These are phyloP conservation scores for Drosophila mimica DNA, from an alignment of 2,888 invertebrate genomes.

Conservation along the genomic window DNA sequence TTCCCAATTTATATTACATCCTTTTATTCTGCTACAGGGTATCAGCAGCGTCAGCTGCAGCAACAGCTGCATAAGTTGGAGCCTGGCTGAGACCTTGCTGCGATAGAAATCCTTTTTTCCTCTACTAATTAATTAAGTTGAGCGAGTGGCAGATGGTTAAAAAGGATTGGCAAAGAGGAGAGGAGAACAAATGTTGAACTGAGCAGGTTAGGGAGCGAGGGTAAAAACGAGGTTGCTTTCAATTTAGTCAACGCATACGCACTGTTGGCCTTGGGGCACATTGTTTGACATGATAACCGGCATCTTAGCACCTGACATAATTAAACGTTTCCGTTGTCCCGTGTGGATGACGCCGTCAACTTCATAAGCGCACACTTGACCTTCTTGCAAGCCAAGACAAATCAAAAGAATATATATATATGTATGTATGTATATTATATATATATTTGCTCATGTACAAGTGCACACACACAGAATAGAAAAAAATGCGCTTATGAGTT, in stretches of 20 bases:
- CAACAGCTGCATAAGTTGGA: constrained; percentile 28
- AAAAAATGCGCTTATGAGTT: constrained; percentile 80
- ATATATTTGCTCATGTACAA: not conserved
- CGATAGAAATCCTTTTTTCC: constrained; percentile 51
- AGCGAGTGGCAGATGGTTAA: constrained; percentile 10
- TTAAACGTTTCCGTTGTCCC: constrained; percentile 67
- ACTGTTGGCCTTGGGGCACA: constrained; percentile 42
- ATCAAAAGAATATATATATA: constrained; percentile 37
- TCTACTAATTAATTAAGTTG: constrained; percentile 71
- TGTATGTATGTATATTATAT: not conserved
- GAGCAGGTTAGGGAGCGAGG: not conserved
- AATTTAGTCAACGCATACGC: constrained; percentile 62
- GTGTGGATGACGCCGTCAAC: constrained; percentile 58
- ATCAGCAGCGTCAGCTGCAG: constrained; percentile 19
- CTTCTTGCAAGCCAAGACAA: constrained; percentile 61
- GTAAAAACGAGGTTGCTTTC: constrained; percentile 17
- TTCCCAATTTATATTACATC: not conserved
- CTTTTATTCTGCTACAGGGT: not conserved
- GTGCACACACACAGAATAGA: constrained; percentile 15
- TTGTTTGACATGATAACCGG: constrained; percentile 64
- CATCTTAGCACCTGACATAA: constrained; percentile 80
- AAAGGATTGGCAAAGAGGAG: constrained; percentile 5
- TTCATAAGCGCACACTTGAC: constrained; percentile 72
- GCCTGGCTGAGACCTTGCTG: constrained; percentile 22
- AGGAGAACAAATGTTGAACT: constrained; percentile 24